These are phyloP conservation scores for Volucella bombylans DNA, from an alignment of 2,888 invertebrate genomes.

Conservation along the genomic window DNA sequence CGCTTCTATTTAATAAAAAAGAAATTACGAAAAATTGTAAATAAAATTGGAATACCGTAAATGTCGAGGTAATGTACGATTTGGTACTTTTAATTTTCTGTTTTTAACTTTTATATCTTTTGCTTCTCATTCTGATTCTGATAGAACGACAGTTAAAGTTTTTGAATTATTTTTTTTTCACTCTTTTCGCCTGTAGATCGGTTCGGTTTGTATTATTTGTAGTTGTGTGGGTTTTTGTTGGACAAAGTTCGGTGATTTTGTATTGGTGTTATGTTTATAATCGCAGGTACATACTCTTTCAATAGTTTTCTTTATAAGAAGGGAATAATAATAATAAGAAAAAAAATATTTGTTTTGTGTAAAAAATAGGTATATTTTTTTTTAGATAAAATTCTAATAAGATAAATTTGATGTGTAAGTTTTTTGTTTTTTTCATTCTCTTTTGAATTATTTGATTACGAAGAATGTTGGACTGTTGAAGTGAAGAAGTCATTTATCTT, in stretches of 20 bases:
- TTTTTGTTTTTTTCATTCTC: background rate
- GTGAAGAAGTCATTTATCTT: slow-evolving; percentile 19
- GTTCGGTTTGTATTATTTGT: background rate
- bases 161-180: background rate
- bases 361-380: background rate
- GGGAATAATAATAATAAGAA: background rate
- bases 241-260: background rate
- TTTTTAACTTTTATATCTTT: background rate
- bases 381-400: slow-evolving; percentile 7
- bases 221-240: slow-evolving; percentile 12
- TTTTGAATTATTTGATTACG: background rate
- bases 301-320: background rate
- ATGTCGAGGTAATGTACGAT: slow-evolving; percentile 68
- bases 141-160: background rate
- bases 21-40: slow-evolving; percentile 39
- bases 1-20: slow-evolving; percentile 37
- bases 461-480: background rate
- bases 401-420: slow-evolving; percentile 11
- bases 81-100: slow-evolving; percentile 18
- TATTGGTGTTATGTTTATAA: slow-evolving; percentile 5
- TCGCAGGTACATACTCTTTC: background rate
- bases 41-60: slow-evolving; percentile 71
- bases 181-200: no score
- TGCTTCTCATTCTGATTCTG: background rate
- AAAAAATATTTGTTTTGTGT: slow-evolving; percentile 20